Percentiles rank a stretch among this genome's conserved stretches.
Conservation (phyloP, 2,888 invertebrate genomes). For the Tolmerus cingulatus region DNA sequence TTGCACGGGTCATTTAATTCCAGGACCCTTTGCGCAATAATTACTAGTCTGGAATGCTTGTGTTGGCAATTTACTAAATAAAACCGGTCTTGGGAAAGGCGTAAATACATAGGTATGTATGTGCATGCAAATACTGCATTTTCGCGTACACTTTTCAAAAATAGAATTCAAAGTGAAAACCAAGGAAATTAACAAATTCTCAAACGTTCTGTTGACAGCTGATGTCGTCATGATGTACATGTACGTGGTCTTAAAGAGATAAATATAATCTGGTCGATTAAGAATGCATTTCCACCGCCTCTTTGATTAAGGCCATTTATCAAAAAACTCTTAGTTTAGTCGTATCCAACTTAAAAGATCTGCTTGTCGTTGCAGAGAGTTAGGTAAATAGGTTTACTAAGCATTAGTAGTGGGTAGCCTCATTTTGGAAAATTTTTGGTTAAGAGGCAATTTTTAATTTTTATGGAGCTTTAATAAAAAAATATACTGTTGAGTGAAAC, state of each 20-base stretch:
- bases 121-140: neutral
- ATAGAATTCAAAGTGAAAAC: constrained; percentile 9
- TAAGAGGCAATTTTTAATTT: neutral
- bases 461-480: neutral
- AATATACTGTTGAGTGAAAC: neutral
- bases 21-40: neutral
- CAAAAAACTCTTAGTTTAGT: constrained; percentile 45
- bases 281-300: constrained; percentile 50
- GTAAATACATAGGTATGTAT: neutral
- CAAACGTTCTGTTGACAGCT: constrained; percentile 27
- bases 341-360: constrained; percentile 11
- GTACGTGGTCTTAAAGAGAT: constrained; percentile 37
- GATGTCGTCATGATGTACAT: constrained; percentile 37
- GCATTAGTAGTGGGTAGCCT: neutral
- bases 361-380: neutral
- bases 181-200: constrained; percentile 28
- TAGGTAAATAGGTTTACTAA: neutral
- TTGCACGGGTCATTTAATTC: constrained; percentile 7
- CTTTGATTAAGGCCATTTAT: constrained; percentile 51
- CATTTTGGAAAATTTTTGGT: neutral
- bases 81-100: neutral
- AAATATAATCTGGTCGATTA: constrained; percentile 51
- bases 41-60: constrained; percentile 24
- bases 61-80: constrained; percentile 2
- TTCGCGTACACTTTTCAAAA: neutral